Conservation (phyloP, 2,113 vertebrate genomes). For the Dipodomys ordii region DNA sequence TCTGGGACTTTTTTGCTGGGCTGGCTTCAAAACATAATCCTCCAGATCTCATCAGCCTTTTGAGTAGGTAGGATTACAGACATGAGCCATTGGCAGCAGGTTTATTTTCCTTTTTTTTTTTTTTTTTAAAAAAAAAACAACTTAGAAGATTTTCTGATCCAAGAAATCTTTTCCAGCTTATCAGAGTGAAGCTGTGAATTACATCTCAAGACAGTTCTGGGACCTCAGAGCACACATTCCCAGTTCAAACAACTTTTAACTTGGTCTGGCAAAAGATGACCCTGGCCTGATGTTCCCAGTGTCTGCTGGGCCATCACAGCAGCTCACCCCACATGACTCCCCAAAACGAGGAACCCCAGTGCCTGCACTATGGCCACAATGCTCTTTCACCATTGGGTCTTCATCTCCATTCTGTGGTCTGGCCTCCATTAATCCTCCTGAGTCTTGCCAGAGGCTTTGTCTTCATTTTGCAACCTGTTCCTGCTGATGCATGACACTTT, state of each 20-base stretch:
- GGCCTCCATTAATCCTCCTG: not conserved
- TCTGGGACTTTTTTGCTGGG: no score
- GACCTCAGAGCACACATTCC: not conserved
- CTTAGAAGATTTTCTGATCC: not conserved
- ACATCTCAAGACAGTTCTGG: not conserved
- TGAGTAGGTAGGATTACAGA: no score
- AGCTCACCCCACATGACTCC: not conserved
- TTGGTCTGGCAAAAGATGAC: constrained; percentile 42
- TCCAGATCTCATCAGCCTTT: no score
- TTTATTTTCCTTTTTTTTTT: no score
- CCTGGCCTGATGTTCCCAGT: not conserved
- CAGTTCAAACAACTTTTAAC: constrained; percentile 43
- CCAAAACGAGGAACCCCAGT: not conserved
- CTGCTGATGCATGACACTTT: constrained; percentile 51
- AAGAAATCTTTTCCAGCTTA: not conserved
- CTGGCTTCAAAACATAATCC: no score
- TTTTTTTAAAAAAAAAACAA: not conserved
- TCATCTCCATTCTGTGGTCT: not conserved
- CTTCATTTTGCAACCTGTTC: constrained; percentile 69
- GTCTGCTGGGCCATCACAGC: not conserved
- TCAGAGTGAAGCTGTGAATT: not conserved
- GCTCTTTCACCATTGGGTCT: not conserved
- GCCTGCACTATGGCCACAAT: not conserved
- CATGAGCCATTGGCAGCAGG: no score
- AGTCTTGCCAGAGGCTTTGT: constrained; percentile 60